Evolutionary conservation across 2,888 invertebrate species (phyloP), one percentile per base, ranked within the genome.

Genomic region (Arrhopalites spinosus): DNA sequence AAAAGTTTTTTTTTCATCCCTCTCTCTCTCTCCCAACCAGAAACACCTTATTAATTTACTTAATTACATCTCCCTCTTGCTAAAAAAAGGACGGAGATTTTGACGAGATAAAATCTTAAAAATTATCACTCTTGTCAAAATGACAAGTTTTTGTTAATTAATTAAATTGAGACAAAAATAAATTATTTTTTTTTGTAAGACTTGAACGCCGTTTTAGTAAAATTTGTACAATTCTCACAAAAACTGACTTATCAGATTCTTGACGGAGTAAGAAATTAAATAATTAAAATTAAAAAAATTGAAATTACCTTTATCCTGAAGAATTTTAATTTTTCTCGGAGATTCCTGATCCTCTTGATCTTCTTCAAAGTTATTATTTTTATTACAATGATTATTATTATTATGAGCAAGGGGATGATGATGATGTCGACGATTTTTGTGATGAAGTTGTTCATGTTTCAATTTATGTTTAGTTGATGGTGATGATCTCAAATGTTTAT

Each of bases 21-120:
- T 23, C 50, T 45, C 45, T 7, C 7, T 7, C 20, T 20, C 20
- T 15, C n/a, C 27, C 15, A 27, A 69, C 27, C 43, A 23, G 72
- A 78, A 78, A 77, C 75, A 77, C 78, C 77, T 78, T 79, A 79
- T 79, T 79, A 79, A 79, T 79, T 79, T 79, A 79, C 76, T 77
- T 79, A 79, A 79, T 79, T 79, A 78, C 78, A 71, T 53, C 75
- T 50, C 66, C 50, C 50, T 20, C 43, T n/a, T 20, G 15, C 59
- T 75, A 70, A 47, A 63, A 61, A 53, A 45, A 30, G 29, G 23
- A 56, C 36, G 43, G 47, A 71, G 59, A 20, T 20, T 30, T 66
- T 69, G 61, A 74, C 67, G 67, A 70, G 36, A 29, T 61, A 75
- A 69, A 59, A 66, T 70, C 50, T n/a, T n/a, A n/a, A n/a, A n/a